Evolutionary conservation across 2,888 invertebrate species (phyloP).

Genomic region (Dysmachus trigonus): DNA sequence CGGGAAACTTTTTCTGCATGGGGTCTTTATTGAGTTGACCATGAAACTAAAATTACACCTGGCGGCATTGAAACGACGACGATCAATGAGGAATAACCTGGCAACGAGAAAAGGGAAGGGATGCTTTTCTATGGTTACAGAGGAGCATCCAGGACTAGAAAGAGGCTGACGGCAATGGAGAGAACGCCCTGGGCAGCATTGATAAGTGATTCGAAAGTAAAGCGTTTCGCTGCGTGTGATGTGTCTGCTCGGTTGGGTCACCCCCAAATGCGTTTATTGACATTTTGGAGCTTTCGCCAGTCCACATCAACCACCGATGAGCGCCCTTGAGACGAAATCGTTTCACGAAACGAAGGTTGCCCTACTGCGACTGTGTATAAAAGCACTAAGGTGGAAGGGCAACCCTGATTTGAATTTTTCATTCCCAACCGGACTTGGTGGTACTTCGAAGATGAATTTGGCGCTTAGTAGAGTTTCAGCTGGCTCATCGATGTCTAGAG

Average conservation of each 20-base stretch:
- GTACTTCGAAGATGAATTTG: not conserved
- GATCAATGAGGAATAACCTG: slow-evolving; percentile 8
- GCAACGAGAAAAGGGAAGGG: slow-evolving; percentile 1
- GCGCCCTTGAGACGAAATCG: slow-evolving; percentile 24
- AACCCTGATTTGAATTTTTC: slow-evolving; percentile 15
- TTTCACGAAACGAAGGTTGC: not conserved
- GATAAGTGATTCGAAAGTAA: not conserved
- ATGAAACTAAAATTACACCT: slow-evolving; percentile 38
- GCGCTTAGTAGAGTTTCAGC: not conserved
- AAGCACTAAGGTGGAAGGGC: not conserved
- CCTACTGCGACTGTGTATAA: slow-evolving; percentile 22
- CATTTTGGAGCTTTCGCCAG: slow-evolving; percentile 14
- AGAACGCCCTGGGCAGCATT: not conserved
- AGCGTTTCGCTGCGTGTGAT: not conserved
- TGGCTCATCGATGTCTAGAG: not conserved
- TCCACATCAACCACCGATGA: not conserved
- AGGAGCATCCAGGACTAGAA: not conserved
- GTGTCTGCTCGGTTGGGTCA: slow-evolving; percentile 2
- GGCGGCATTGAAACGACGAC: not conserved
- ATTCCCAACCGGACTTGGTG: not conserved
- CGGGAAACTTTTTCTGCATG: slow-evolving; percentile 9
- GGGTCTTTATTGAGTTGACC: slow-evolving; percentile 24
- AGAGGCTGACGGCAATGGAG: not conserved
- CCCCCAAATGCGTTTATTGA: slow-evolving; percentile 32
- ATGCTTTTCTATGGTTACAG: not conserved